Percentiles rank a stretch among this genome's conserved stretches.
These are phyloP conservation scores for Poeciliopsis prolifica DNA, from an alignment of 2,113 vertebrate species.

Conservation along the genomic window DNA sequence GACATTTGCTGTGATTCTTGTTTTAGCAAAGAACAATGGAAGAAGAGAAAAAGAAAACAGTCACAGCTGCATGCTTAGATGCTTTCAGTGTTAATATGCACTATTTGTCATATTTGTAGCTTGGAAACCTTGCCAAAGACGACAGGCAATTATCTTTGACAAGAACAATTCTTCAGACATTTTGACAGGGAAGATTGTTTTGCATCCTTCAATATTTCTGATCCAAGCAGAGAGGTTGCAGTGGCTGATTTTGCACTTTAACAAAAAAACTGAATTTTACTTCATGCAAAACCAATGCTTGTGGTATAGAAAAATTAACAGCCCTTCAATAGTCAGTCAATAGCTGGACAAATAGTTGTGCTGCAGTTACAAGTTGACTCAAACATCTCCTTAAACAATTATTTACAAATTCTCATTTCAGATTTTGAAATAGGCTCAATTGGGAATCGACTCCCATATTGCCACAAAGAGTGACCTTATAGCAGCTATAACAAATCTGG, in stretches of 20 bases:
- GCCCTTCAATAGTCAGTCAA: slow-evolving; percentile 24
- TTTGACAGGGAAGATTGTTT: slow-evolving; percentile 1
- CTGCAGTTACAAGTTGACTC: slow-evolving; percentile 15
- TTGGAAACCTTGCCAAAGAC: slow-evolving; percentile 6
- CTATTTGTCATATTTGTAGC: neutral
- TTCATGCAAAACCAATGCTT: slow-evolving; percentile 22
- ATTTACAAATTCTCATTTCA: slow-evolving; percentile 27
- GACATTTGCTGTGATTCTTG: neutral
- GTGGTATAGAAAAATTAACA: neutral
- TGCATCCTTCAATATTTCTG: slow-evolving; percentile 6
- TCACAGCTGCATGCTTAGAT: neutral
- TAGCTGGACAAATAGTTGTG: slow-evolving; percentile 22
- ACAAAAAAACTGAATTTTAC: slow-evolving; percentile 1
- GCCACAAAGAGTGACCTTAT: slow-evolving; percentile 26
- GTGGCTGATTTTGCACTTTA: slow-evolving; percentile 18
- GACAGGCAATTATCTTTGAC: slow-evolving; percentile 20
- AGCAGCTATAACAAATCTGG: slow-evolving; percentile 55
- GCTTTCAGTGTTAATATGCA: neutral
- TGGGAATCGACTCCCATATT: slow-evolving; percentile 24
- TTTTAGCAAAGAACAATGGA: neutral
- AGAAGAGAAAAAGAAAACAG: neutral
- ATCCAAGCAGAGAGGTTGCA: slow-evolving; percentile 11
- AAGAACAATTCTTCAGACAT: slow-evolving; percentile 21
- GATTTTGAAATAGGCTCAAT: slow-evolving; percentile 32
- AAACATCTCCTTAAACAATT: slow-evolving; percentile 21